Percentiles rank a stretch among this genome's conserved stretches.
phyloP scores from a whole-genome alignment of 1,140 invertebrate species.

The Saccostrea echinata region DNA sequence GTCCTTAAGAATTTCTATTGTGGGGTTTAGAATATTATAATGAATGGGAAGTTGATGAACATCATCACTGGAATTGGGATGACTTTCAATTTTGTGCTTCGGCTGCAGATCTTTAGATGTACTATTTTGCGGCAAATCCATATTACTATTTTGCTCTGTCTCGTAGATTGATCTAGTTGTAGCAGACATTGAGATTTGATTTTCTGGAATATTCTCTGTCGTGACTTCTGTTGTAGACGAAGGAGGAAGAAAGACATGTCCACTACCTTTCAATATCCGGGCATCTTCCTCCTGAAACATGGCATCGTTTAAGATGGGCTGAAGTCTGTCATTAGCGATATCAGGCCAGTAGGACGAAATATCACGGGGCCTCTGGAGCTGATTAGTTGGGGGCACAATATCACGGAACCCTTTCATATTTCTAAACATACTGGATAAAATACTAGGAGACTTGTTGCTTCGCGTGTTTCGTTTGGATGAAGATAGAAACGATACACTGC shows the following conservation, averaged over 20 bases:
- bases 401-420: background rate
- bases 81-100: slow-evolving; percentile 3
- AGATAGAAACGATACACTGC: background rate
- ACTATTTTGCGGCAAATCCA: background rate
- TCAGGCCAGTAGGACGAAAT: slow-evolving; percentile 14
- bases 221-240: background rate
- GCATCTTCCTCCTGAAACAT: background rate
- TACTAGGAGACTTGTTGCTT: background rate
- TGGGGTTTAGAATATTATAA: background rate
- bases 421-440: background rate
- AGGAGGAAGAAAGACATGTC: slow-evolving; percentile 6
- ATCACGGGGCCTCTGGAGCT: background rate
- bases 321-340: background rate
- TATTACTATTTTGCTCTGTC: background rate
- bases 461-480: background rate
- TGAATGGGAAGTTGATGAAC: background rate
- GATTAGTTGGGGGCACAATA: background rate
- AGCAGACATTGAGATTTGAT: background rate
- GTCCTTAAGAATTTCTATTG: background rate
- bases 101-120: background rate
- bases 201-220: background rate
- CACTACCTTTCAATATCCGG: background rate
- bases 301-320: background rate
- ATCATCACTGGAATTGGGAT: background rate
- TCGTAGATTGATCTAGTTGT: background rate